phyloP scores from a whole-genome alignment of 2,113 vertebrate genomes.

The Colinus virginianus region DNA sequence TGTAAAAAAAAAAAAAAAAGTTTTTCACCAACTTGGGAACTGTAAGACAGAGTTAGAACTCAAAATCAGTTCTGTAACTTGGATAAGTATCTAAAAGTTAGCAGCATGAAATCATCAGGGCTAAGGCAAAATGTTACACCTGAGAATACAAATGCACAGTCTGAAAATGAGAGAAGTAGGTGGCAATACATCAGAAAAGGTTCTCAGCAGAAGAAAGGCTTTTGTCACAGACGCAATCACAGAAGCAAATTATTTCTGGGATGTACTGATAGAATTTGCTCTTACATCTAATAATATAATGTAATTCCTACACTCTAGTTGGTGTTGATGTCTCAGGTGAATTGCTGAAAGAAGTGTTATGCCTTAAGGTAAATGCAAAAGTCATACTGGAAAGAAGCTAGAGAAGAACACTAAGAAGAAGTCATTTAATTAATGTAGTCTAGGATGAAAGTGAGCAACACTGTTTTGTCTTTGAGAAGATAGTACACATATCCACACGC shows the following conservation, averaged over 20 bases:
- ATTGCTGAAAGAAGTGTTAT: background rate
- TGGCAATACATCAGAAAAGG: background rate
- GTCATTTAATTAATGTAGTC: background rate
- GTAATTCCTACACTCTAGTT: background rate
- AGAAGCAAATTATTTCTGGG: background rate
- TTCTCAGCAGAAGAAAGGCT: background rate
- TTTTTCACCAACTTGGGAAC: background rate
- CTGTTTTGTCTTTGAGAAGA: background rate
- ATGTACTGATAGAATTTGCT: background rate
- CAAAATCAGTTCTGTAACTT: background rate
- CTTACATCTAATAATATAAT: background rate
- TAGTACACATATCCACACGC: background rate
- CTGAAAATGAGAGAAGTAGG: background rate
- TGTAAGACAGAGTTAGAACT: background rate
- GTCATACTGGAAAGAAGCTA: background rate
- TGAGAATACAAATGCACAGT: background rate
- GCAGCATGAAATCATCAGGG: background rate
- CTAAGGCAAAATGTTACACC: background rate
- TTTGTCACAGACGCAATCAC: background rate
- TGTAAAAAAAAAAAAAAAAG: background rate
- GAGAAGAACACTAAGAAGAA: background rate
- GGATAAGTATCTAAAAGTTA: background rate
- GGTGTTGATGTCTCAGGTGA: background rate
- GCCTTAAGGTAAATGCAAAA: background rate
- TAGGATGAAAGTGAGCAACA: background rate